phyloP scores from a whole-genome alignment of 2,113 vertebrate species.

The Eleginops maclovinus region DNA sequence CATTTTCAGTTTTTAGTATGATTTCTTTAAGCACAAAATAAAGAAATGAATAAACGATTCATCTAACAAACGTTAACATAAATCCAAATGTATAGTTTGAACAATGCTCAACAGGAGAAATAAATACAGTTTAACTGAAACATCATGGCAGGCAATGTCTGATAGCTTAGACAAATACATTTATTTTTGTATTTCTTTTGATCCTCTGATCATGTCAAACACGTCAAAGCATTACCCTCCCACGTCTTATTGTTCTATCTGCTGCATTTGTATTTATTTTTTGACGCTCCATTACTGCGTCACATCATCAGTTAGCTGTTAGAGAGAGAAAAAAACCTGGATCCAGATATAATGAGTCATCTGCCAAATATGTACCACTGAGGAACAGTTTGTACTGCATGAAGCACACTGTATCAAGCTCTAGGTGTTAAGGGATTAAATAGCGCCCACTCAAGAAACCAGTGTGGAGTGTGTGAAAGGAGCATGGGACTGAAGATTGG shows the following conservation, averaged over 20 bases:
- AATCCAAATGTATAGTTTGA: background rate
- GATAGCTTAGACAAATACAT: background rate
- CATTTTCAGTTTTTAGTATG: background rate
- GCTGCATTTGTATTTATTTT: constrained; percentile 25
- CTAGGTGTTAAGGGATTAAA: constrained; percentile 57
- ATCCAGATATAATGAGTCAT: constrained; percentile 62
- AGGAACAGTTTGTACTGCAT: constrained; percentile 58
- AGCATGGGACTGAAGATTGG: background rate
- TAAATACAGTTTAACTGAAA: background rate
- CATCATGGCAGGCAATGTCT: background rate
- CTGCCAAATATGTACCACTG: constrained; percentile 29
- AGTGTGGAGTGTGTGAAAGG: constrained; percentile 2
- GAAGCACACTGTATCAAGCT: constrained; percentile 45
- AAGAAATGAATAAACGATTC: background rate
- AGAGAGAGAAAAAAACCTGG: background rate
- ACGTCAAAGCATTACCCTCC: background rate
- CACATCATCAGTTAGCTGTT: constrained; percentile 36
- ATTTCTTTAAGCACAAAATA: background rate
- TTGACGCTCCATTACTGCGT: constrained; percentile 27
- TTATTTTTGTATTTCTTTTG: background rate
- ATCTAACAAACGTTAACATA: no score
- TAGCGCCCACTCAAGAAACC: constrained; percentile 37
- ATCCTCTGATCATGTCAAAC: background rate
- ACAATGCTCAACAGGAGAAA: background rate
- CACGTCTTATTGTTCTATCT: constrained; percentile 19